These are phyloP conservation scores for Myoxocephalus aenaeus DNA, from an alignment of 2,797 vertebrate species.

Conservation along the genomic window DNA sequence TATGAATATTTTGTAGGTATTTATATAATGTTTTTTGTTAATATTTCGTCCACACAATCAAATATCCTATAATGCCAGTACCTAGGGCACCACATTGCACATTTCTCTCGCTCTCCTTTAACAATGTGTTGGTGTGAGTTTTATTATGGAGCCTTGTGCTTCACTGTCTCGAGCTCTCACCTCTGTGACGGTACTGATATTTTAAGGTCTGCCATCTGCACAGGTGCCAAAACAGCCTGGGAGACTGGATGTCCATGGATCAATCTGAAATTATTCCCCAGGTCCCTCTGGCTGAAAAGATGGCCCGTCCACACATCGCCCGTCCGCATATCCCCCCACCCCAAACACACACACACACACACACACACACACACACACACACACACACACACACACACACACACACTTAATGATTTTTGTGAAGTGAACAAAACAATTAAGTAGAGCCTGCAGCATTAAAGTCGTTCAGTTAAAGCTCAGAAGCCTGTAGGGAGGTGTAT, in stretches of 20 bases:
- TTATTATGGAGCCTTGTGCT: constrained; percentile 54
- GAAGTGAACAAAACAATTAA: constrained; percentile 83
- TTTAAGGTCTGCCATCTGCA: constrained; percentile 82
- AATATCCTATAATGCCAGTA: constrained; percentile 15
- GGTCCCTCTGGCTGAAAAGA: constrained; percentile 53
- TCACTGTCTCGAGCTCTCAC: constrained; percentile 69
- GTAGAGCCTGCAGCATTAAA: constrained; percentile 65
- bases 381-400: constrained; percentile 28
- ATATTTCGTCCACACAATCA: background rate
- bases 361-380: constrained; percentile 56
- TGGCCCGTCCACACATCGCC: background rate
- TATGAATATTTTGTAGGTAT: background rate
- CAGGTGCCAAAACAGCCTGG: constrained; percentile 71
- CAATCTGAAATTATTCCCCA: constrained; percentile 78
- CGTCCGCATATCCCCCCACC: background rate
- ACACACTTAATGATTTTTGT: constrained; percentile 76
- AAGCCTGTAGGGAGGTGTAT: constrained; percentile 56
- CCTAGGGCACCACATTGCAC: constrained; percentile 34
- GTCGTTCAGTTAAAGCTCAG: constrained; percentile 62
- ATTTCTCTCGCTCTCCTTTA: constrained; percentile 34
- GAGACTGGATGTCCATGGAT: constrained; percentile 71
- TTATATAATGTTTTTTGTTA: background rate
- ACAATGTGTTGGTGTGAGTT: constrained; percentile 61
- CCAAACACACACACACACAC: constrained; percentile 30
- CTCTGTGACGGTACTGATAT: constrained; percentile 73